These are phyloP conservation scores for Operophtera brumata DNA, from an alignment of 2,888 invertebrate species.

Conservation along the genomic window DNA sequence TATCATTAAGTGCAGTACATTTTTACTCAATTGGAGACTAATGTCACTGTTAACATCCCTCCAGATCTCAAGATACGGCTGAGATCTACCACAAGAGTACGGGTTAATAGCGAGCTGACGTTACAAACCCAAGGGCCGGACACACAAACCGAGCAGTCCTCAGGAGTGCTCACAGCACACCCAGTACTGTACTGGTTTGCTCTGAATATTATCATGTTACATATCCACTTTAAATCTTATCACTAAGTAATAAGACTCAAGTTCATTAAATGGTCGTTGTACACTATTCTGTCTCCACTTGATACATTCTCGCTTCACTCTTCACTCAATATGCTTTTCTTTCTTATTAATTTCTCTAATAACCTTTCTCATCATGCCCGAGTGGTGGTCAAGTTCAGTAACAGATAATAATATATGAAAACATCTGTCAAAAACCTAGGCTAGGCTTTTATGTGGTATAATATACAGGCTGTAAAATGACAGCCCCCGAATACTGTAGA, in stretches of 20 bases:
- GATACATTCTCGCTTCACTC: constrained; percentile 50
- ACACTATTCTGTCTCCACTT: constrained; percentile 60
- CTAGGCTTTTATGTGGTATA: no score
- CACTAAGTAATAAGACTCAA: constrained; percentile 6
- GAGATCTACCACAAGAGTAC: constrained; percentile 71
- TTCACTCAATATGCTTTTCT: constrained; percentile 46
- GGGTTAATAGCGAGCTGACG: constrained; percentile 3
- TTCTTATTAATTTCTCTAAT: constrained; percentile 31
- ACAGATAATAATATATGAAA: neutral
- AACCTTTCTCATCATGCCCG: neutral
- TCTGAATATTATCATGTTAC: no score
- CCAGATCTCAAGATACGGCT: constrained; percentile 43
- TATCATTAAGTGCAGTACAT: constrained; percentile 73
- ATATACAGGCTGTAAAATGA: no score
- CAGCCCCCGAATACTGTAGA: no score
- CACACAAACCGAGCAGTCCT: no score
- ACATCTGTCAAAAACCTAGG: neutral
- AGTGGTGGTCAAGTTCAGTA: neutral
- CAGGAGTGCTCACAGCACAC: no score
- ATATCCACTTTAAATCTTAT: constrained; percentile 25
- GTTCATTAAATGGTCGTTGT: neutral
- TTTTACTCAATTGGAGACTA: constrained; percentile 69
- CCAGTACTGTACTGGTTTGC: no score
- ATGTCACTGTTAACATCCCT: neutral
- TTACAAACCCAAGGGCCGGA: no score